phyloP scores from a whole-genome alignment of 2,888 invertebrate species.

The Endotricha flammealis region DNA sequence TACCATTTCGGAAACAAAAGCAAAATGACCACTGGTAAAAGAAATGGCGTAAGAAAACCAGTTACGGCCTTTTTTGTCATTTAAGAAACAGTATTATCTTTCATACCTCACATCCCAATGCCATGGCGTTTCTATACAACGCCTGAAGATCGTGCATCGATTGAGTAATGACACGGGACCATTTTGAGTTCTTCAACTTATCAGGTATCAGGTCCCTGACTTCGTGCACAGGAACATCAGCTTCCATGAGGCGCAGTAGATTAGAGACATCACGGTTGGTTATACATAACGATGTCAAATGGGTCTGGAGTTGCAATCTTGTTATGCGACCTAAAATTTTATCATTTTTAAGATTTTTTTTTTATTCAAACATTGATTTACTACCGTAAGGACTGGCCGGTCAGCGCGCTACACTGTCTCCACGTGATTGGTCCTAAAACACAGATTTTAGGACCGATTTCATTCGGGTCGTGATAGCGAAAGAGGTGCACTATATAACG shows the following conservation, averaged over 20 bases:
- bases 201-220: conserved; percentile 78
- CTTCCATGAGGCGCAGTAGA: conserved; percentile 82
- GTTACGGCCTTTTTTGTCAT: no score
- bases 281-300: conserved; percentile 82
- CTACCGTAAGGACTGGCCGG: no score
- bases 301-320: conserved; percentile 84
- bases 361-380: not conserved
- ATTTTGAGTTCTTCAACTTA: conserved; percentile 82
- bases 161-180: conserved; percentile 81
- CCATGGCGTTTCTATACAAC: conserved; percentile 83
- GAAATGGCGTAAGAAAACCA: no score
- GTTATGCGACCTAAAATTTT: conserved; percentile 64
- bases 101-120: conserved; percentile 87
- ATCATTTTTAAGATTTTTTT: not conserved
- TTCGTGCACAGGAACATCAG: conserved; percentile 78
- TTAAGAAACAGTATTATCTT: no score
- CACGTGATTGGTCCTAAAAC: no score
- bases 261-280: conserved; percentile 81
- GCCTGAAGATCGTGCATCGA: conserved; percentile 86
- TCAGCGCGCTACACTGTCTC: no score
- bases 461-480: no score
- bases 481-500: no score
- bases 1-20: no score
- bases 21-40: no score
- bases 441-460: no score